phyloP scores from a whole-genome alignment of 2,888 invertebrate species.

The Melinaea marsaeus region DNA sequence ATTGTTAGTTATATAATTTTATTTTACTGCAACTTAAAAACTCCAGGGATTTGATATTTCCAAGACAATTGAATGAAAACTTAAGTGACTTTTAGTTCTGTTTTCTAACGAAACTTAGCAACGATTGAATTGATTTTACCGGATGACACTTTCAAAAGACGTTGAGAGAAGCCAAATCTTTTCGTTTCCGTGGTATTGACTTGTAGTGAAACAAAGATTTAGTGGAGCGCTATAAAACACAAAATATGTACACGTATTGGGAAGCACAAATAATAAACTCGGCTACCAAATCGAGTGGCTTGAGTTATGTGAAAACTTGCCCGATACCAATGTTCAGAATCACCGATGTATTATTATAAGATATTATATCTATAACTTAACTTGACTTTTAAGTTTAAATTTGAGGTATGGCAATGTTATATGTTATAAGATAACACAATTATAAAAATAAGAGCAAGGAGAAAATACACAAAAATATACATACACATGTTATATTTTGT shows the following conservation, averaged over 20 bases:
- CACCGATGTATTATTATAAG: constrained; percentile 41
- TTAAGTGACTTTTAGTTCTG: background rate
- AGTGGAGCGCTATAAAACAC: constrained; percentile 52
- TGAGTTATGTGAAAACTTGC: constrained; percentile 74
- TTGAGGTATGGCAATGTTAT: no score
- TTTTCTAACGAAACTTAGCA: constrained; percentile 3
- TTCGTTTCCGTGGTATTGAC: constrained; percentile 22
- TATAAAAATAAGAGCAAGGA: no score
- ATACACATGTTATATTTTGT: no score
- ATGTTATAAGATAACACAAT: no score
- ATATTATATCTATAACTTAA: constrained; percentile 31
- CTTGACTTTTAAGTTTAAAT: no score
- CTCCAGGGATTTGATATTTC: background rate
- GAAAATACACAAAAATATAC: no score
- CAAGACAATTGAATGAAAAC: constrained; percentile 1
- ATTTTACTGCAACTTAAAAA: no score
- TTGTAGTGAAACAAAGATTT: constrained; percentile 49
- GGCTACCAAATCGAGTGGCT: constrained; percentile 70
- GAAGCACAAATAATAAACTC: constrained; percentile 70
- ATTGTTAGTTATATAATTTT: no score
- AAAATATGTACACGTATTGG: constrained; percentile 53
- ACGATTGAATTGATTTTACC: constrained; percentile 13
- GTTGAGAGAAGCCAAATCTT: constrained; percentile 16
- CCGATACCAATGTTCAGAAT: constrained; percentile 50
- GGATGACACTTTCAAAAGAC: constrained; percentile 28